phyloP scores from a whole-genome alignment of 2,888 invertebrate species.

The Cantharis flavilabris region DNA sequence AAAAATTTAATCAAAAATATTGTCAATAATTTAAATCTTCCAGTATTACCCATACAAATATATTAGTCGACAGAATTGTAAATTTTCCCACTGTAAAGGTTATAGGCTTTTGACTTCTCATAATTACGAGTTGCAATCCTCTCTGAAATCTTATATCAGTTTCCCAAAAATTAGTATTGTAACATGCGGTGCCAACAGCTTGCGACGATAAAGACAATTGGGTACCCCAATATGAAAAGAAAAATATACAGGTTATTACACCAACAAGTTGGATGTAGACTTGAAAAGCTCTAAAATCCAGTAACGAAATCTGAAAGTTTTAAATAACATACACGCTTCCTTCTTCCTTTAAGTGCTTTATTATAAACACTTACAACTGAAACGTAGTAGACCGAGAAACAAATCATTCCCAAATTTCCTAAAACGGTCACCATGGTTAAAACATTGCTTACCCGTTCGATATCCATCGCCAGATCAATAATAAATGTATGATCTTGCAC shows the following conservation, averaged over 20 bases:
- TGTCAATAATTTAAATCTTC: not conserved
- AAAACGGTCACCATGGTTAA: not conserved
- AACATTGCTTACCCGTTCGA: not conserved
- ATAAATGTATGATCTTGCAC: not conserved
- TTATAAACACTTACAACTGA: not conserved
- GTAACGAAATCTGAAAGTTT: constrained; percentile 8
- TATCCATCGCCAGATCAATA: not conserved
- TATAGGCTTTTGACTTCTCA: constrained; percentile 10
- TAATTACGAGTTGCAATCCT: constrained; percentile 1
- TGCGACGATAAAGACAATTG: not conserved
- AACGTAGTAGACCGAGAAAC: constrained; percentile 4
- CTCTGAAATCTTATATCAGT: constrained; percentile 17
- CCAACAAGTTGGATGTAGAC: not conserved
- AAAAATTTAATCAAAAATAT: not conserved
- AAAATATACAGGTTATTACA: not conserved
- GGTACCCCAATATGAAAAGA: constrained; percentile 9
- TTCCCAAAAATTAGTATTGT: constrained; percentile 1
- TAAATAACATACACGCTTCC: not conserved
- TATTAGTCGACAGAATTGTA: not conserved
- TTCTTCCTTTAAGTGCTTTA: too few species aligned
- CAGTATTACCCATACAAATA: constrained; percentile 10
- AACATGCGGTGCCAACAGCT: constrained; percentile 3
- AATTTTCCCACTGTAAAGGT: constrained; percentile 9
- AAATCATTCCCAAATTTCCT: constrained; percentile 1
- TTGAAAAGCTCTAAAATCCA: constrained; percentile 4